Percentiles rank a stretch among this genome's conserved stretches.
Conservation (phyloP, 2,888 invertebrate species). For the Pemphredon lugubris region DNA sequence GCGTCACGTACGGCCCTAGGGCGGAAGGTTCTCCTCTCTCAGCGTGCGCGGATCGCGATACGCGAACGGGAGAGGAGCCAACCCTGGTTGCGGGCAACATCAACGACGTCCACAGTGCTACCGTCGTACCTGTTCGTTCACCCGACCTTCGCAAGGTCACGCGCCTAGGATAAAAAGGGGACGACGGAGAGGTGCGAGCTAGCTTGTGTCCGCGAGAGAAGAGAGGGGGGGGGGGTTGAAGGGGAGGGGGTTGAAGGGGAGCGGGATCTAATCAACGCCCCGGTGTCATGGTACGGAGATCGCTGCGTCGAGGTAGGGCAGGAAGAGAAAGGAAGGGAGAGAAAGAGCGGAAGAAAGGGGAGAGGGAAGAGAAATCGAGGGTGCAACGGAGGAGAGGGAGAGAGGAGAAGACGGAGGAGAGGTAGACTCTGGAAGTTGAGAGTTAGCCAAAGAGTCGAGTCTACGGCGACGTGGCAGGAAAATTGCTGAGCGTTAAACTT, state of each 20-base stretch:
- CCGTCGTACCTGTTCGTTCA: constrained; percentile 77
- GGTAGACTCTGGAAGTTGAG: neutral
- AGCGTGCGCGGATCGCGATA: no score
- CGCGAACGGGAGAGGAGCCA: neutral
- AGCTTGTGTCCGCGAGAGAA: constrained; percentile 16
- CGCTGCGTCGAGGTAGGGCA: constrained; percentile 51
- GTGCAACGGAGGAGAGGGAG: constrained; percentile 40
- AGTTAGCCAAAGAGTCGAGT: neutral
- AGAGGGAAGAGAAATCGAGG: constrained; percentile 25
- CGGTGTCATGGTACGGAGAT: constrained; percentile 78
- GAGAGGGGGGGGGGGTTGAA: constrained; percentile 49
- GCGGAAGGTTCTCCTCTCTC: constrained; percentile 35
- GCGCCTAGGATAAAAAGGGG: constrained; percentile 69
- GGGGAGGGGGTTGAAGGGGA: constrained; percentile 54
- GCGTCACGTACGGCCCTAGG: constrained; percentile 36
- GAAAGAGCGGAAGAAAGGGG: constrained; percentile 54
- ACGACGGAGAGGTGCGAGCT: neutral
- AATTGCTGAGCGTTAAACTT: constrained; percentile 21
- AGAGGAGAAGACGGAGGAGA: constrained; percentile 11
- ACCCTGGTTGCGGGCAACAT: constrained; percentile 12
- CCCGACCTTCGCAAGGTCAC: constrained; percentile 81
- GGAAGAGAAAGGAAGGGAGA: constrained; percentile 30
- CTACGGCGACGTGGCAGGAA: neutral
- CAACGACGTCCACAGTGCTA: constrained; percentile 31
- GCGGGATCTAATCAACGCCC: constrained; percentile 80